phyloP scores from a whole-genome alignment of 2,888 invertebrate genomes.

The Pollenia angustigena region DNA sequence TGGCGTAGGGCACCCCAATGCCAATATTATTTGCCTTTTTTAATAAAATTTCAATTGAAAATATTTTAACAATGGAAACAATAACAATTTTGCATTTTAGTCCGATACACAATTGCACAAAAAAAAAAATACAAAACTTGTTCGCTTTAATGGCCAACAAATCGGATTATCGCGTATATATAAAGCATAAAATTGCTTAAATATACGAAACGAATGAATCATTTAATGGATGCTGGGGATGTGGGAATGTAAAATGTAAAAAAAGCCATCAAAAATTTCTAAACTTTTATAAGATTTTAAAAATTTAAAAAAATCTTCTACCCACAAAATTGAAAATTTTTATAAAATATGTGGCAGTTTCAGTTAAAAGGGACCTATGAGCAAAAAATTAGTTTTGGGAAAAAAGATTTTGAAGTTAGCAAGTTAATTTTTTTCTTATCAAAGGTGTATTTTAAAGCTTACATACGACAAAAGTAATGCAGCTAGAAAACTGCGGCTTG shows the following conservation, averaged over 20 bases:
- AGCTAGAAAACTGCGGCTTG: too few species aligned
- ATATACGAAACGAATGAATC: slow-evolving; percentile 38
- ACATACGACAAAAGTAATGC: too few species aligned
- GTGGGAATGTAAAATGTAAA: not conserved
- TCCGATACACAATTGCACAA: slow-evolving; percentile 22
- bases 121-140: slow-evolving; percentile 16
- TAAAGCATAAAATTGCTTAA: slow-evolving; percentile 50
- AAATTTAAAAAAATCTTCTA: too few species aligned
- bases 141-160: slow-evolving; percentile 67
- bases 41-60: slow-evolving; percentile 22
- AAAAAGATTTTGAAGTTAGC: too few species aligned
- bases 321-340: too few species aligned
- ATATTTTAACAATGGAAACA: slow-evolving; percentile 48
- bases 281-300: not conserved
- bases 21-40: slow-evolving; percentile 27
- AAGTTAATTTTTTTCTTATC: too few species aligned
- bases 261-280: not conserved
- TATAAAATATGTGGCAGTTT: too few species aligned
- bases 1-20: not conserved
- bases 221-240: not conserved
- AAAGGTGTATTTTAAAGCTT: too few species aligned
- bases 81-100: slow-evolving; percentile 49
- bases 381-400: too few species aligned
- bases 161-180: slow-evolving; percentile 66
- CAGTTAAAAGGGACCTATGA: too few species aligned